Evolutionary conservation across 2,113 vertebrate species (phyloP), one percentile per base, ranked within the genome.

Genomic region (Gnathonemus echidnorhynchus): DNA sequence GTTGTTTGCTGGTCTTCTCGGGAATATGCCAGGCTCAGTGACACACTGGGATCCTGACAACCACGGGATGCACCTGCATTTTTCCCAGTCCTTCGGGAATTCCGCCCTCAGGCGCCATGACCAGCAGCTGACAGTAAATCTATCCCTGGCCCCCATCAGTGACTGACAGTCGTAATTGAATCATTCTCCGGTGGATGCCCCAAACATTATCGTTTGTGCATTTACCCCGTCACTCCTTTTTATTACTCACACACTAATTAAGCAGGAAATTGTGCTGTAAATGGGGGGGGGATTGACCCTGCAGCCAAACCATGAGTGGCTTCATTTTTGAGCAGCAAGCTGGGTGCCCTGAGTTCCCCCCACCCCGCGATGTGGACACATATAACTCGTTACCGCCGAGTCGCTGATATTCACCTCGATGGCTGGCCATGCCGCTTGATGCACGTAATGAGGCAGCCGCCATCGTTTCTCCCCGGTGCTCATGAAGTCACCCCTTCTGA

Each of bases 241-340:
- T 89, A 58, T 62, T 85, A 89, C 85, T 86, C 27, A 3, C 80
- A 19, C 15, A 5, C 52, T 86, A 66, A 89, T 86, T 56, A 86
- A 46, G 80, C 77, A 66, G 45, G 24, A 89, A 62, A 86, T 50
- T 86, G 77, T 86, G 42, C 50, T 42, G 6, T 89, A 89, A 53
- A 56, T 31, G 35, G 89, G 52, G n/a, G 84, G 56, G 35, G 42
- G 21, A 86, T 62, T 62, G 27, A 58, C 8, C 24, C 13, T 42
- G 21, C 17, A 5, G 62, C 80, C 46, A 87, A 58, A 50, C 35
- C 11, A 13, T 24, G 52, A 50, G 19, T 11, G 19, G 31, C 7
- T 53, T 49, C 2, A 31, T 19, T 50, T 50, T 24, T 13, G n/a
- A 53, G 50, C 27, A 48, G 88, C 66, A 39, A 17, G 74, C 17